phyloP scores from a whole-genome alignment of 2,113 vertebrate species.

The Poicephalus gulielmi region DNA sequence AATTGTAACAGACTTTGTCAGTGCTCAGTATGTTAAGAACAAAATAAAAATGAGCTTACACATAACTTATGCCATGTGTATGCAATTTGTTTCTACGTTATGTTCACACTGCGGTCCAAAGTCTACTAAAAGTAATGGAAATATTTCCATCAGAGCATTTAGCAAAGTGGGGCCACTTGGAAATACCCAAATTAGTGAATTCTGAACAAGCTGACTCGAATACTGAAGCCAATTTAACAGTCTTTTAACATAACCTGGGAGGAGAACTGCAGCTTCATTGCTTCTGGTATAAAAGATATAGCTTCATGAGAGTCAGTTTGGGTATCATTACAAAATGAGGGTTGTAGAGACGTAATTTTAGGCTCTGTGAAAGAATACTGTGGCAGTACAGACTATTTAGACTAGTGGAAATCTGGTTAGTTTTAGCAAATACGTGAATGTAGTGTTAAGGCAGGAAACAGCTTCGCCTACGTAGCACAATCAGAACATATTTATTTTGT shows the following conservation, averaged over 20 bases:
- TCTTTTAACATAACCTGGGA: not conserved
- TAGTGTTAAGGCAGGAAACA: not conserved
- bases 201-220: not conserved
- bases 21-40: not conserved
- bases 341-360: not conserved
- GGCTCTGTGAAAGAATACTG: not conserved
- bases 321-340: not conserved
- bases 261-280: not conserved
- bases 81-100: not conserved
- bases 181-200: not conserved
- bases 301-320: not conserved
- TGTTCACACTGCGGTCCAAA: not conserved
- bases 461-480: not conserved
- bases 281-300: not conserved
- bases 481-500: slow-evolving; percentile 41
- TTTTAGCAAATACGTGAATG: not conserved
- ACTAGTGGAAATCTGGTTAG: slow-evolving; percentile 17
- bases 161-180: not conserved
- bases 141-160: not conserved
- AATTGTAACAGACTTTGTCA: not conserved
- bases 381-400: slow-evolving; percentile 16
- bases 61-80: not conserved
- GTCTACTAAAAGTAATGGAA: not conserved
- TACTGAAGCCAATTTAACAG: not conserved
- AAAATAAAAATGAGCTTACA: not conserved